Evolutionary conservation across 2,113 vertebrate species (phyloP), one percentile per base, ranked within the genome.

Genomic region (Natator depressus): DNA sequence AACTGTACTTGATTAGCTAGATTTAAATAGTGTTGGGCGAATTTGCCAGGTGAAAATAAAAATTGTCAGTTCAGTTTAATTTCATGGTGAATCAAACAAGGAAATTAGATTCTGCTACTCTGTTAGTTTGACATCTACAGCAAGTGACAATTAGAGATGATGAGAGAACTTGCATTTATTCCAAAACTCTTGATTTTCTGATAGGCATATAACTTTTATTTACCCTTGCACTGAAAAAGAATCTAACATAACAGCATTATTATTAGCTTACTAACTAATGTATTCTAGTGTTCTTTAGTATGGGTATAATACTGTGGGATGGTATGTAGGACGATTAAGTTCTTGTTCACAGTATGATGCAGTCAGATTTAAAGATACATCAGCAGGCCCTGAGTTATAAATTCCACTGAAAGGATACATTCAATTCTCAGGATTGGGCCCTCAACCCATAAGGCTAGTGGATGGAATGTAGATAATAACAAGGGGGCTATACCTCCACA

Each of bases 21-120:
- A 98, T 98, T 98, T 98, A 98, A 98, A 98, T 98, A 98, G 97
- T 98, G 98, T 98, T 75, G 95, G 97, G 97, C 1, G 97, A 98
- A 97, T 97, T 98, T 98, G 94, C 97, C 95, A 98, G 98, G 98
- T 99, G 98, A 98, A 98, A 99, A 98, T 98, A 98, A 98, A 98
- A 98, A 98, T 98, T 98, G 98, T 98, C 98, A 85, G 98, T 98
- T 98, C 98, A 98, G 98, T 98, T 98, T 98, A 98, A 98, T 98
- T 98, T 98, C 98, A 98, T 98, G 98, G 98, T 98, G 98, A 98
- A 98, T 98, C 98, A 98, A 98, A 98, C 98, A 98, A 98, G 98
- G 98, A 98, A 98, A 98, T 98, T 98, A 98, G 98, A 98, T 98
- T 98, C 98, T 98, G 96, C 97, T 98, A 97, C 96, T 98, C 98